Evolutionary conservation across 2,113 vertebrate genomes (phyloP).

Genomic region (Typhlomys cinereus): DNA sequence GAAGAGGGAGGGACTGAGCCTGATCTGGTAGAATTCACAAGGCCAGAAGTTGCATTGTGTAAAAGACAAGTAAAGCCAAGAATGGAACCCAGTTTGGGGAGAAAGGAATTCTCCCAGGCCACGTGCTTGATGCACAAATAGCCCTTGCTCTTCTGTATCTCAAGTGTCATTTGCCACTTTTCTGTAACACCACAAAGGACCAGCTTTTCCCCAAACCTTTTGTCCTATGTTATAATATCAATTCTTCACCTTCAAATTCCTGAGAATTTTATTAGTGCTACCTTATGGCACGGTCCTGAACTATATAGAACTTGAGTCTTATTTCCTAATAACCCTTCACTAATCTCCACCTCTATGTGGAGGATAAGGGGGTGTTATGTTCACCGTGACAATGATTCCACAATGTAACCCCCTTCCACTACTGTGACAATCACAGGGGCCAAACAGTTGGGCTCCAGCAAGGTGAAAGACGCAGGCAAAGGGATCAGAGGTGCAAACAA

Average conservation of each 20-base stretch:
- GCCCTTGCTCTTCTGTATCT: too few species aligned
- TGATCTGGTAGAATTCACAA: too few species aligned
- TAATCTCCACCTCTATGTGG: neutral
- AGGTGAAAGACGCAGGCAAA: neutral
- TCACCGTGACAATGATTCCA: neutral
- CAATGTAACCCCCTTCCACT: rapidly evolving
- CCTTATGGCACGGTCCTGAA: rapidly evolving
- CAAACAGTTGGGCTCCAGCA: too few species aligned
- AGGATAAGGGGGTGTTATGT: too few species aligned
- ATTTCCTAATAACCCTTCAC: neutral
- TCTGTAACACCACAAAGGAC: neutral
- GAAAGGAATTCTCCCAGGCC: too few species aligned
- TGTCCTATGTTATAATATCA: neutral
- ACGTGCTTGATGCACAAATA: too few species aligned
- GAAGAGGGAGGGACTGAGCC: too few species aligned
- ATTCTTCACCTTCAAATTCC: rapidly evolving
- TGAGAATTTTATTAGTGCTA: neutral
- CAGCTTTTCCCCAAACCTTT: neutral
- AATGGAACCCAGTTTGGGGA: too few species aligned
- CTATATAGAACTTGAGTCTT: neutral
- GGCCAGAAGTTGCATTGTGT: too few species aligned
- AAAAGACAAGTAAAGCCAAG: too few species aligned
- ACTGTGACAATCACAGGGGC: too few species aligned
- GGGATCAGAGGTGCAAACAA: neutral
- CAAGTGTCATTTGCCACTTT: too few species aligned